A percentile compares a stretch with the other conserved stretches of the same genome.
Conservation (phyloP, 2,797 vertebrate species). For the Anniella stebbinsi region DNA sequence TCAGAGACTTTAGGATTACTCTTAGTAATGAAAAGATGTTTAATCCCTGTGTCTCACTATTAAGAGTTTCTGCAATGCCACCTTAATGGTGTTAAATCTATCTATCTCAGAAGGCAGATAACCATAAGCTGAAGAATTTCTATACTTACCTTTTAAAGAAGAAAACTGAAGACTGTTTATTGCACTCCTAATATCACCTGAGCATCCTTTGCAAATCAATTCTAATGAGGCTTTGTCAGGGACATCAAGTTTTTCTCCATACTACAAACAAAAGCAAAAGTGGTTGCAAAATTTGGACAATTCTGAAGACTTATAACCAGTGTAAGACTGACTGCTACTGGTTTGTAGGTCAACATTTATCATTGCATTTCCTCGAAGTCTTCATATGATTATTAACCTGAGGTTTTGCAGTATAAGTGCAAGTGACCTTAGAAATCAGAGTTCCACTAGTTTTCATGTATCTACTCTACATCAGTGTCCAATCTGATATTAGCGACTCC, state of each 20-base stretch:
- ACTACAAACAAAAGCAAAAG: conserved; percentile 78
- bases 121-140: background rate
- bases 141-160: conserved; percentile 83
- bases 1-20: too few relatives aligned
- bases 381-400: background rate
- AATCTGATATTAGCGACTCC: background rate
- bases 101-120: background rate
- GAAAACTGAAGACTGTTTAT: conserved; percentile 97
- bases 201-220: conserved; percentile 88
- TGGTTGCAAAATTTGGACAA: background rate
- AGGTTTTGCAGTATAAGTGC: background rate
- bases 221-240: conserved; percentile 86
- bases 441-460: too few relatives aligned
- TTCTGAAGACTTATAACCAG: background rate
- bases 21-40: too few relatives aligned
- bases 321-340: background rate
- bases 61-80: background rate
- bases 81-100: background rate
- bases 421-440: background rate
- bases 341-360: background rate
- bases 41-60: background rate
- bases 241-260: conserved; percentile 76
- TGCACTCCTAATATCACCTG: conserved; percentile 95
- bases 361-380: background rate
- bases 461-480: background rate